These are phyloP conservation scores for Drosophila erecta DNA, from an alignment of 1,140 invertebrate species.

Conservation along the genomic window DNA sequence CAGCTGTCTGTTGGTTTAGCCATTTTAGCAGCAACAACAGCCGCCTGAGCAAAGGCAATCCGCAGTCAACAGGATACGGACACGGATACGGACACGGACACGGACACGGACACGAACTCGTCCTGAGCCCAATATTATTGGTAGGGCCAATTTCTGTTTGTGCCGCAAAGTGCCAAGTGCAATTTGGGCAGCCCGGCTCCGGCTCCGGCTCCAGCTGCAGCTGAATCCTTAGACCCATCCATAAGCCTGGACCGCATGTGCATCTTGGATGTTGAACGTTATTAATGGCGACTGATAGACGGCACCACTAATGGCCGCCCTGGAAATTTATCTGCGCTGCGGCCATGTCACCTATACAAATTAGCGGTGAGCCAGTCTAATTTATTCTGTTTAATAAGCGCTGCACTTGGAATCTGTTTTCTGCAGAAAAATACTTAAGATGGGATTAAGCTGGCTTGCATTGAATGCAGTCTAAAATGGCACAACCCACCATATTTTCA, in stretches of 20 bases:
- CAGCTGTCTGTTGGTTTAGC: constrained; percentile 57
- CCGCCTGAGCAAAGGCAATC: constrained; percentile 15
- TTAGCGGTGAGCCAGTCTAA: constrained; percentile 45
- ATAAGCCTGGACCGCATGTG: constrained; percentile 29
- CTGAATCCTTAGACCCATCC: neutral
- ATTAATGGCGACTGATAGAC: constrained; percentile 71
- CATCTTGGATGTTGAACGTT: constrained; percentile 63
- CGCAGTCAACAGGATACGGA: neutral
- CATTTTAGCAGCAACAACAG: constrained; percentile 36
- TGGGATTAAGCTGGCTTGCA: neutral
- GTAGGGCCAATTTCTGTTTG: constrained; percentile 48
- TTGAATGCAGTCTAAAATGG: too few relatives aligned
- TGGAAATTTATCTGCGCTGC: constrained; percentile 52
- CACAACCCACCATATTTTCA: too few relatives aligned
- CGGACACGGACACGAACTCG: constrained; percentile 1
- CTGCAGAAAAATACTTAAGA: neutral
- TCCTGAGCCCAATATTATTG: constrained; percentile 29
- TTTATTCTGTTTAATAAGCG: constrained; percentile 48
- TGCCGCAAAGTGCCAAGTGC: constrained; percentile 61
- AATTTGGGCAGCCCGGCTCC: constrained; percentile 32
- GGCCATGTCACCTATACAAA: constrained; percentile 42
- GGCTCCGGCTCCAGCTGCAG: neutral
- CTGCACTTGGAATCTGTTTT: neutral
- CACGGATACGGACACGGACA: neutral
- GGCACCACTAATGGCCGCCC: constrained; percentile 36